Evolutionary conservation across 2,888 invertebrate genomes (phyloP).

Genomic region (Onchidella celtica): DNA sequence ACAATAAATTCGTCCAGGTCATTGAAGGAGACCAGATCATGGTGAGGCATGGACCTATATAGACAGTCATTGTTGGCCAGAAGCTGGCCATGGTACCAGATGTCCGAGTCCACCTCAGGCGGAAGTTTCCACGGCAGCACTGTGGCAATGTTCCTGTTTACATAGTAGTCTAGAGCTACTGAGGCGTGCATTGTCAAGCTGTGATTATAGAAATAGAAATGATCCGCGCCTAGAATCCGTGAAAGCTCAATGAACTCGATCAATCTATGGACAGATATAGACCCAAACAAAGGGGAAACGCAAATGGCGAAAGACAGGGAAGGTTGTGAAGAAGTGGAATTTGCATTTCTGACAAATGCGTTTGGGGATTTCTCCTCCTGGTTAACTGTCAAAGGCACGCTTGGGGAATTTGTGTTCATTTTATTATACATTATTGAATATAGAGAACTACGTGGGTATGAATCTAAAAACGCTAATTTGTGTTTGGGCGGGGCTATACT

Average conservation of each 20-base stretch:
- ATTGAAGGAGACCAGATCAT: conserved; percentile 67
- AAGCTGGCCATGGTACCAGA: conserved; percentile 76
- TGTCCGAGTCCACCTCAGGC: conserved; percentile 53
- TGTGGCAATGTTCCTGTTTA: conserved; percentile 59
- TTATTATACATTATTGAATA: not conserved
- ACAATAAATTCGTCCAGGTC: conserved; percentile 80
- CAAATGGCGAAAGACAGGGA: conserved; percentile 67
- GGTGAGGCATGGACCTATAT: conserved; percentile 71
- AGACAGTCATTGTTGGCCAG: conserved; percentile 76
- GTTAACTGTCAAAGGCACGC: not conserved
- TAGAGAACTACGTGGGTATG: not conserved
- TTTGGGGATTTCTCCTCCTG: not conserved
- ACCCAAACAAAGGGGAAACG: conserved; percentile 75
- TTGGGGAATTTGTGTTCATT: conserved; percentile 22
- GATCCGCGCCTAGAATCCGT: conserved; percentile 71
- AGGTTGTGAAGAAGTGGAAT: not conserved
- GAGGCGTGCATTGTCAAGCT: conserved; percentile 55
- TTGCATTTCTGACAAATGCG: not conserved
- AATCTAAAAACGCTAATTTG: conserved; percentile 25
- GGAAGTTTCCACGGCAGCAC: conserved; percentile 70
- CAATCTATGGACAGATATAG: conserved; percentile 59
- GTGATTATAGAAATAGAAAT: conserved; percentile 73
- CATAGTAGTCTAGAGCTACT: conserved; percentile 64
- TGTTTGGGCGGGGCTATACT: conserved; percentile 7
- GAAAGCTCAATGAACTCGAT: conserved; percentile 74